Evolutionary conservation across 2,797 vertebrate species (phyloP).

Genomic region (Myotis findleyi): DNA sequence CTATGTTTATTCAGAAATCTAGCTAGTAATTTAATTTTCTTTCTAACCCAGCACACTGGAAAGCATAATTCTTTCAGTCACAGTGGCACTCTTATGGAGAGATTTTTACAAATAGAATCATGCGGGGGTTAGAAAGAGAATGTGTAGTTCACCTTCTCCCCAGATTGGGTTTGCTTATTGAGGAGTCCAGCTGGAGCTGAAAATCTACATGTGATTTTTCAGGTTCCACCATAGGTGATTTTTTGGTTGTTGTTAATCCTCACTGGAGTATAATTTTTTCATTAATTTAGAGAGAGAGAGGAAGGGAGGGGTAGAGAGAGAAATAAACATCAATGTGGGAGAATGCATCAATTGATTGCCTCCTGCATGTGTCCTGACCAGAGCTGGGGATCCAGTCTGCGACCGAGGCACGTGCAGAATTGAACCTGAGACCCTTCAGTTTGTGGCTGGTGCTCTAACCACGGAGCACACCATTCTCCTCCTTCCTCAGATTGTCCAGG

Average conservation of each 20-base stretch:
- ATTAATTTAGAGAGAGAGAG: too few species aligned
- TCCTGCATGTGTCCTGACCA: too few species aligned
- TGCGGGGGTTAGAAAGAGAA: neutral
- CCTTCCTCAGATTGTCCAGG: neutral
- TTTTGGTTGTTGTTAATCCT: too few species aligned
- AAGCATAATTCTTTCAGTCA: conserved; percentile 10
- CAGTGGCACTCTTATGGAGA: neutral
- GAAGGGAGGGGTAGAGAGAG: too few species aligned
- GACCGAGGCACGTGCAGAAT: too few species aligned
- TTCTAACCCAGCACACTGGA: neutral
- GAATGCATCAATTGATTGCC: too few species aligned
- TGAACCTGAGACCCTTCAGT: too few species aligned
- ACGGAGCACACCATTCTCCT: neutral
- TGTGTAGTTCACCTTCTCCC: neutral
- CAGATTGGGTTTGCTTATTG: neutral
- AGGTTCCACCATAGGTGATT: neutral
- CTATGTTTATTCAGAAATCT: neutral
- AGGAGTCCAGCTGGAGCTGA: neutral
- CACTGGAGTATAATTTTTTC: too few species aligned
- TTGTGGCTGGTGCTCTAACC: too few species aligned
- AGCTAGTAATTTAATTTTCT: neutral
- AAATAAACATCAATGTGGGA: too few species aligned
- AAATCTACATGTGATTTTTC: neutral
- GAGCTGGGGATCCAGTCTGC: too few species aligned
- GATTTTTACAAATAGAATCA: neutral